Percentiles rank a stretch among this genome's conserved stretches.
phyloP scores from a whole-genome alignment of 2,888 invertebrate genomes.

The Chymomyza amoena region DNA sequence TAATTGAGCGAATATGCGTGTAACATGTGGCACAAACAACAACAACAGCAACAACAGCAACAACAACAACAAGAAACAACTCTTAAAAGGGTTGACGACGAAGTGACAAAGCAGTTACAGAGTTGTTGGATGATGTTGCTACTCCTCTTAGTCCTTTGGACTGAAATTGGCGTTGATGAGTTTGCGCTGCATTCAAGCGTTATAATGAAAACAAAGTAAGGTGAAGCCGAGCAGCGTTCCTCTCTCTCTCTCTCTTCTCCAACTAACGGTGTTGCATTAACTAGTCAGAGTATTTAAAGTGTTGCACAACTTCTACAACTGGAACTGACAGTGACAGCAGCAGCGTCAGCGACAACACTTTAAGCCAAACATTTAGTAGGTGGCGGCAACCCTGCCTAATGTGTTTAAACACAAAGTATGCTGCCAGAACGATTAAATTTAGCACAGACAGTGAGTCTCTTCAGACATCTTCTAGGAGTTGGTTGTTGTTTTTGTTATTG shows the following conservation, averaged over 20 bases:
- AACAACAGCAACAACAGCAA: background rate
- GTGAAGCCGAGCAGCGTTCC: too few species aligned
- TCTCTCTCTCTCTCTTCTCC: too few species aligned
- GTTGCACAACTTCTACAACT: background rate
- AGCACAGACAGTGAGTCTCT: background rate
- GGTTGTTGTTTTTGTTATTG: too few species aligned
- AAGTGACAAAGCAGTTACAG: background rate
- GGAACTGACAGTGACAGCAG: background rate
- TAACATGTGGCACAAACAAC: conserved; percentile 50
- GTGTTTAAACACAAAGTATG: conserved; percentile 50
- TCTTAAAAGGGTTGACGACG: conserved; percentile 12
- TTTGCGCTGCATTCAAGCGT: conserved; percentile 69
- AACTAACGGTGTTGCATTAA: conserved; percentile 3
- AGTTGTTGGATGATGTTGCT: too few species aligned
- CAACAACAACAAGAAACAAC: conserved; percentile 2
- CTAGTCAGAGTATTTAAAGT: conserved; percentile 1
- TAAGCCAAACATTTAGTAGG: background rate
- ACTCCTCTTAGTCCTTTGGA: conserved; percentile 2
- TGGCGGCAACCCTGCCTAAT: conserved; percentile 37
- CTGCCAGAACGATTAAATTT: conserved; percentile 15
- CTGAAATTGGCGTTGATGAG: conserved; percentile 49
- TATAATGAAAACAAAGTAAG: conserved; percentile 54
- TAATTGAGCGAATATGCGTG: conserved; percentile 72
- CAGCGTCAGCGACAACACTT: conserved; percentile 13
- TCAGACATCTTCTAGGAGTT: background rate